Percentiles rank a stretch among this genome's conserved stretches.
phyloP scores from a whole-genome alignment of 2,888 invertebrate genomes.

The Scelioninae gen. 2 region DNA sequence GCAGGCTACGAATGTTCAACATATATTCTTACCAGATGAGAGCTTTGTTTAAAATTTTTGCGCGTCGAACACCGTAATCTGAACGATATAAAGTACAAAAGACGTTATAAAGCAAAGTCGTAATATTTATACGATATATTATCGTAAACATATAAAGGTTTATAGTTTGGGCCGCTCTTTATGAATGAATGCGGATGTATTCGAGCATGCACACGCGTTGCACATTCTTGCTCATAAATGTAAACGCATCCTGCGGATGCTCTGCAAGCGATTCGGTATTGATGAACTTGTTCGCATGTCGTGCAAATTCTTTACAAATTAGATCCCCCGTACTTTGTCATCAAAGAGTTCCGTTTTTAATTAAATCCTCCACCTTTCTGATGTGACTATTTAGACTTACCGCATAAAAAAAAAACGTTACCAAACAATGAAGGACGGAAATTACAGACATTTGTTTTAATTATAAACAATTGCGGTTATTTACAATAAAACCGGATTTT shows the following conservation, averaged over 20 bases:
- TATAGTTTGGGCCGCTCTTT: slow-evolving; percentile 15
- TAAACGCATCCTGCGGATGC: slow-evolving; percentile 53
- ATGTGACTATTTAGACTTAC: slow-evolving; percentile 21
- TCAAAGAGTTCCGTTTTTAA: slow-evolving; percentile 56
- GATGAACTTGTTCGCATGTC: slow-evolving; percentile 55
- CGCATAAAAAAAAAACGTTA: slow-evolving; percentile 13
- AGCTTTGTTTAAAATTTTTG: no score
- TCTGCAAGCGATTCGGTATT: slow-evolving; percentile 31
- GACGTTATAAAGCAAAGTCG: slow-evolving; percentile 25
- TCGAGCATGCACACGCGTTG: slow-evolving; percentile 17
- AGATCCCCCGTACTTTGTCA: slow-evolving; percentile 56
- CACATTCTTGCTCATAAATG: slow-evolving; percentile 44
- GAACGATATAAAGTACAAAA: slow-evolving; percentile 19
- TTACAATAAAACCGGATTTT: not conserved
- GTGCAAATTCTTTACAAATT: slow-evolving; percentile 53
- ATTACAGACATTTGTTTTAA: slow-evolving; percentile 33
- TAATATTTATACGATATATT: slow-evolving; percentile 28
- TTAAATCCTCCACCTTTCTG: slow-evolving; percentile 49
- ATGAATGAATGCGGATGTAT: slow-evolving; percentile 37
- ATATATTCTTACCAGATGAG: no score
- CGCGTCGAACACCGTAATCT: slow-evolving; percentile 1
- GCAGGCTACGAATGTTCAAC: no score
- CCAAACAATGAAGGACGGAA: slow-evolving; percentile 23
- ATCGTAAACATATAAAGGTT: slow-evolving; percentile 29
- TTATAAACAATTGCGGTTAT: slow-evolving; percentile 17